Evolutionary conservation across 2,888 invertebrate genomes (phyloP).

Genomic region (Incurvaria masculella): DNA sequence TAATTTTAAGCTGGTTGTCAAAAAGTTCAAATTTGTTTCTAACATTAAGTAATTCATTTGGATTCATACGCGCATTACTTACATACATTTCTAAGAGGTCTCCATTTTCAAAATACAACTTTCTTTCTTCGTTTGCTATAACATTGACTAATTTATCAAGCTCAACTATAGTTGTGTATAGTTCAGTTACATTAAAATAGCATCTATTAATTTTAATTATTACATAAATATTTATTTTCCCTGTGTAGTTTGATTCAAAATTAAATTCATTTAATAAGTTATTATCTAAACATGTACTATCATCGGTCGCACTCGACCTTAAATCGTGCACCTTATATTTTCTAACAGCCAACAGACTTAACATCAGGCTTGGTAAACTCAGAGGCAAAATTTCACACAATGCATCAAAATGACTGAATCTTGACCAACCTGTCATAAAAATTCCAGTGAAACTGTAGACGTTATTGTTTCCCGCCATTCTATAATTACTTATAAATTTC

Average conservation of each 20-base stretch:
- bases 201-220: background rate
- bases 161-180: background rate
- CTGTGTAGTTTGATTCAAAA: no score
- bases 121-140: background rate
- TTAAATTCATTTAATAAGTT: no score
- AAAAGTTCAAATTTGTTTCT: background rate
- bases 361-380: conserved; percentile 59
- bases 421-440: conserved; percentile 70
- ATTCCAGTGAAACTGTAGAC: conserved; percentile 59
- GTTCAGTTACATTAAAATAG: background rate
- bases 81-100: background rate
- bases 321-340: no score
- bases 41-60: background rate
- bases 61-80: background rate
- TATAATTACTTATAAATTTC: conserved; percentile 50
- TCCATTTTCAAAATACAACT: background rate
- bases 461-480: conserved; percentile 29
- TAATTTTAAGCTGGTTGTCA: background rate
- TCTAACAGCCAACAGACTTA: conserved; percentile 48
- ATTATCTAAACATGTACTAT: background rate
- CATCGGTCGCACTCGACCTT: no score
- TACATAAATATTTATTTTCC: no score
- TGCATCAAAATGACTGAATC: conserved; percentile 64
- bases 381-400: conserved; percentile 63
- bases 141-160: background rate